Evolutionary conservation across 2,888 invertebrate genomes (phyloP), one percentile per base, ranked within the genome.

Genomic region (Dysmachus trigonus): DNA sequence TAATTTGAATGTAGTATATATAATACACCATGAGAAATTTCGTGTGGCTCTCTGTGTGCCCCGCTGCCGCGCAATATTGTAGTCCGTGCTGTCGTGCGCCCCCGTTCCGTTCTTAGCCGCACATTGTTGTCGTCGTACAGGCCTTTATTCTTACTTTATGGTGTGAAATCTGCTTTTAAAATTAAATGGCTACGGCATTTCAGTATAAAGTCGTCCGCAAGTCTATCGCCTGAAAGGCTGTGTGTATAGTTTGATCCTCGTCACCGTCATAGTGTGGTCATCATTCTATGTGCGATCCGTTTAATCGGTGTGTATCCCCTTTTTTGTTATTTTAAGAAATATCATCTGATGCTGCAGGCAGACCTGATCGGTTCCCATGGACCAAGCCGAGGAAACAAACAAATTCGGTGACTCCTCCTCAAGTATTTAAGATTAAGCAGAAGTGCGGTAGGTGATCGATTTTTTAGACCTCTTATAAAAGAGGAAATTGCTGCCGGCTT

Each of bases 261-360:
- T 76, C 76, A 10, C 1, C 33, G n/a, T 5, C 18, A 13, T 15
- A 8, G 73, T 13, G 31, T 31, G 33, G 73, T n/a, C 3, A 3
- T 10, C 1, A 6, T n/a, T 31, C 15, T 73, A 73, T 73, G n/a
- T 73, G 33, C 73, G 33, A n/a, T 30, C 38, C 38, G 38, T 73
- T 47, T 47, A 77, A 7, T 41, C 77, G 47, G 30, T 22, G 47
- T 47, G 81, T 62, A 62, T 82, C 81, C 62, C 62, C 81, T 82
- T 82, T 47, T 62, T 82, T 82, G 81, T 62, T 82, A 82, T 82
- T 82, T 82, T 82, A 82, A 82, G 81, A 82, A 81, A 53, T 82
- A 31, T 53, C 18, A 35, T 62, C 62, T 82, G 62, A 10, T 35
- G 62, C 27, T 76, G 35, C 76, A 41, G 41, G 1, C 15, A 77